phyloP scores from a whole-genome alignment of 2,797 vertebrate genomes.

The Hirundo rustica region DNA sequence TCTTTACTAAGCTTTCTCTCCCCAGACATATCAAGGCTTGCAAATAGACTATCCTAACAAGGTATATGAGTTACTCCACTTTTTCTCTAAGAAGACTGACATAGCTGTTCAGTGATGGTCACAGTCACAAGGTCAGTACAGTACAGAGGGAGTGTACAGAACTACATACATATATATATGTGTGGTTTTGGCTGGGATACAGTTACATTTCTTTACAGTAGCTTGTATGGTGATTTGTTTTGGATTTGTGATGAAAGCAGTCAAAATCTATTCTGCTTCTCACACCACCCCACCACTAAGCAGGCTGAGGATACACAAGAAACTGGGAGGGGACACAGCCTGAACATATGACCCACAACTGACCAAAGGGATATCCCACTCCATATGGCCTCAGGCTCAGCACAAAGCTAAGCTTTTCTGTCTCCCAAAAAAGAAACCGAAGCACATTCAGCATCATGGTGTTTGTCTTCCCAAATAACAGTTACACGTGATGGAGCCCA shows the following conservation, averaged over 20 bases:
- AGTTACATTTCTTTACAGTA: background rate
- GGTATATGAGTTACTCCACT: background rate
- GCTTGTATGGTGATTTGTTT: background rate
- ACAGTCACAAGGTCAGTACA: background rate
- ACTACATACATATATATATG: background rate
- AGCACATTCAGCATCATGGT: rapidly evolving
- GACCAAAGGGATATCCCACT: background rate
- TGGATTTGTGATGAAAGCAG: background rate
- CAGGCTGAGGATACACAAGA: background rate
- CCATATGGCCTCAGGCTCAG: rapidly evolving
- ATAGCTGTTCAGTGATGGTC: background rate
- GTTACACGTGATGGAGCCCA: rapidly evolving
- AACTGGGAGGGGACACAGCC: background rate
- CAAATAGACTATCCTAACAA: background rate
- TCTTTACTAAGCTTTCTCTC: background rate
- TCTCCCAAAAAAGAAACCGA: background rate
- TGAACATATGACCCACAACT: background rate
- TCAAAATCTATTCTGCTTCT: background rate
- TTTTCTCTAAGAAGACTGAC: background rate
- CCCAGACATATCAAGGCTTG: background rate
- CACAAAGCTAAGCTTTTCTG: background rate
- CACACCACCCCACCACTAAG: rapidly evolving
- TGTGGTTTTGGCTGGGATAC: background rate
- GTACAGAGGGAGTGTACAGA: background rate
- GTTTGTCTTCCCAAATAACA: background rate